These are phyloP conservation scores for Rhabdomys pumilio DNA, from an alignment of 2,797 vertebrate genomes.

Conservation along the genomic window DNA sequence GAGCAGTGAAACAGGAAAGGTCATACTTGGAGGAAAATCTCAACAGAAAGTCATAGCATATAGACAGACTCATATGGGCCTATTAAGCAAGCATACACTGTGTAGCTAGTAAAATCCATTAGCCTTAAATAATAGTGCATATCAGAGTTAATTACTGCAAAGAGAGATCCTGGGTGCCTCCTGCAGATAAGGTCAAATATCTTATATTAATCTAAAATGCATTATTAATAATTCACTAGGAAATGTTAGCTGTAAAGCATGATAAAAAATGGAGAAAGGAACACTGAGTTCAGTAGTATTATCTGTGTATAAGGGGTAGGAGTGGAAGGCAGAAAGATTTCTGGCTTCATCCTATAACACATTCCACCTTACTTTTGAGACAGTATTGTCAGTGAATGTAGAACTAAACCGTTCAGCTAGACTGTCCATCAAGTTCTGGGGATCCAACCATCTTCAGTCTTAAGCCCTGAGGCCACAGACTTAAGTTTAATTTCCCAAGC, in stretches of 20 bases:
- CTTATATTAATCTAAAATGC: constrained; percentile 87
- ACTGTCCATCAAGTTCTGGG: background rate
- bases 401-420: background rate
- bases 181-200: constrained; percentile 89
- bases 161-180: constrained; percentile 85
- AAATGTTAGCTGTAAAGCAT: constrained; percentile 87
- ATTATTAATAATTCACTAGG: constrained; percentile 89
- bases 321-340: background rate
- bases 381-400: background rate
- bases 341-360: background rate
- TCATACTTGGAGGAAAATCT: background rate
- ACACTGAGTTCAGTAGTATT: constrained; percentile 87
- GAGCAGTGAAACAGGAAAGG: background rate
- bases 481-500: background rate
- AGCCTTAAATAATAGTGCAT: constrained; percentile 88
- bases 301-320: background rate
- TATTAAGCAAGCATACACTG: constrained; percentile 87
- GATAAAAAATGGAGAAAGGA: constrained; percentile 85
- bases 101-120: constrained; percentile 88
- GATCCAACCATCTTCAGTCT: background rate
- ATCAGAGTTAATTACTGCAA: constrained; percentile 88
- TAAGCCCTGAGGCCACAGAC: background rate
- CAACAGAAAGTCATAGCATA: background rate
- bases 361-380: background rate
- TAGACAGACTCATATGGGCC: constrained; percentile 10